These are phyloP conservation scores for Thymallus thymallus DNA, from an alignment of 2,113 vertebrate genomes.

Conservation along the genomic window DNA sequence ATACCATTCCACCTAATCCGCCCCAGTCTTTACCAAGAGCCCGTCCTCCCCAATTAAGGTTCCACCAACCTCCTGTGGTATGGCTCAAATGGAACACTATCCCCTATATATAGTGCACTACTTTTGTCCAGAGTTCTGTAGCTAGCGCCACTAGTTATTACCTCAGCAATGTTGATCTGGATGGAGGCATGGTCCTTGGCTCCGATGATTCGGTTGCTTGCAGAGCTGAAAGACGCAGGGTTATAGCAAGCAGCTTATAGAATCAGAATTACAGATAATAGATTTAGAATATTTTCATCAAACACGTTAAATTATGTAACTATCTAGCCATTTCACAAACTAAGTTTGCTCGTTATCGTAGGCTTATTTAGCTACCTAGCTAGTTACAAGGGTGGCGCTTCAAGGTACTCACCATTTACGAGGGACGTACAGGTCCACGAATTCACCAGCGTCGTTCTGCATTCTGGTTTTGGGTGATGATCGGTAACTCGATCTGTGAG, in stretches of 20 bases:
- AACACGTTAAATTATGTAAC: no score
- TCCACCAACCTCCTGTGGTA: no score
- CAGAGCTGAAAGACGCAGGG: conserved; percentile 76
- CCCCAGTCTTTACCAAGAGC: no score
- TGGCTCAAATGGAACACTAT: no score
- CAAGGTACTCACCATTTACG: conserved; percentile 84
- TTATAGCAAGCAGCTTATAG: neutral
- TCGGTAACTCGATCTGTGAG: conserved; percentile 2
- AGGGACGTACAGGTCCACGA: conserved; percentile 95
- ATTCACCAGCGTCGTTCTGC: conserved; percentile 99
- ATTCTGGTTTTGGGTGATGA: conserved; percentile 61
- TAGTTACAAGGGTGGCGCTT: neutral
- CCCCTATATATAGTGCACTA: no score
- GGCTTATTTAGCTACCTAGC: no score
- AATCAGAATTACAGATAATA: neutral
- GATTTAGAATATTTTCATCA: no score
- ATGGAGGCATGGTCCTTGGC: conserved; percentile 97
- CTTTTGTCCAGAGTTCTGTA: neutral
- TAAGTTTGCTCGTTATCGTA: no score
- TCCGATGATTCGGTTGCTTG: conserved; percentile 95
- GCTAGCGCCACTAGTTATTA: conserved; percentile 41
- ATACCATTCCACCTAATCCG: no score
- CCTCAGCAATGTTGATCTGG: conserved; percentile 96
- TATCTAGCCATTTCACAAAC: no score
- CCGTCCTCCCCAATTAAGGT: no score